Evolutionary conservation across 2,888 invertebrate species (phyloP), one percentile per base, ranked within the genome.

Genomic region (Eulithis testata): DNA sequence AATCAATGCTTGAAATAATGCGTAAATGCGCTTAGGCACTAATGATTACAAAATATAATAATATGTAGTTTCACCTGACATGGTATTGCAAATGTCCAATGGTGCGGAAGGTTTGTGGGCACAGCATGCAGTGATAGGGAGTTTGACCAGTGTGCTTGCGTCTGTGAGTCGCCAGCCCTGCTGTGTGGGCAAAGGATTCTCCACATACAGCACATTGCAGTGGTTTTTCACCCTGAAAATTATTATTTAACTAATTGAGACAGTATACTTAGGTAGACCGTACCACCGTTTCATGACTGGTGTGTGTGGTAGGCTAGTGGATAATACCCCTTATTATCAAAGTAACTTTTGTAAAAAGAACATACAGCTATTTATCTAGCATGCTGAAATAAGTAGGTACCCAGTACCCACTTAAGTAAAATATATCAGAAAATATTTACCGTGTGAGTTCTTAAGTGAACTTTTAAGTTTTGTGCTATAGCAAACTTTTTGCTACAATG

Each of bases 11-110:
- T 31, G 31, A 31, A n/a, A n/a, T n/a, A n/a, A n/a, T n/a, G 31
- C 31, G 31, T 31, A 31, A 31, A 31, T 31, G 21, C 1, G 21
- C 21, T 2, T 31, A 6, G 31, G 6, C 31, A 4, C 6, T 0
- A 31, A 31, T 5, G 31, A 31, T 31, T 31, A 5, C 0, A 31
- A 6, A 31, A 4, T 31, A 40, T 40, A 40, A 40, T n/a, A 40
- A 4, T 40, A 51, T 3, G 27, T 54, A 6, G 11, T 43, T 11
- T 66, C 64, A 92, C 93, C 90, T 85, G 47, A 86, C 78, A 73
- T 93, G 94, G 73, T 94, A 94, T 69, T 90, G 89, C 49, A 93
- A 77, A 68, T 93, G 92, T 9, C 92, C 92, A n/a, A 84, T 76
- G 11, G 93, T 93, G 1, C 91, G 79, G 70, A 93, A 94, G 27